Conservation (phyloP, 2,113 vertebrate species). For the Meles meles region DNA sequence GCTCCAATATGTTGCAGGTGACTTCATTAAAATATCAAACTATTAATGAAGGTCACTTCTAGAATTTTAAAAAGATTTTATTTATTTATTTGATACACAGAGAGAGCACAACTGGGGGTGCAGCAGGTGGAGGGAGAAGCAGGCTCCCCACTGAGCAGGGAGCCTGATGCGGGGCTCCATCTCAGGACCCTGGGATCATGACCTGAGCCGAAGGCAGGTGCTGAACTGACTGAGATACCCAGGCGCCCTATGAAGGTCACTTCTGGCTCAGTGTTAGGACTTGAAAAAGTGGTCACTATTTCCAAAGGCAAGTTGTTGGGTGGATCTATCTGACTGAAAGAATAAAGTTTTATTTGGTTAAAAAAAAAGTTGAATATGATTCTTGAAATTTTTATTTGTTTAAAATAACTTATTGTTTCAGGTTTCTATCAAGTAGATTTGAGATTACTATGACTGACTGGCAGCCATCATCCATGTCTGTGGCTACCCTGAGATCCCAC, state of each 20-base stretch:
- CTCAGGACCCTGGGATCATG: too few relatives aligned
- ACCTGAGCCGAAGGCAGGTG: too few relatives aligned
- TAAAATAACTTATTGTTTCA: conserved; percentile 11
- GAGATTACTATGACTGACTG: neutral
- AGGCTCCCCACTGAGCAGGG: too few relatives aligned
- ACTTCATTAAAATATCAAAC: neutral
- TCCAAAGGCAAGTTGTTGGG: neutral
- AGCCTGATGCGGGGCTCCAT: too few relatives aligned
- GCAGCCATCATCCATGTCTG: neutral
- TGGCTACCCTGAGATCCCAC: neutral
- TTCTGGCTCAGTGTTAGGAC: neutral
- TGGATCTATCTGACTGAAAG: neutral
- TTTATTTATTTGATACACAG: too few relatives aligned
- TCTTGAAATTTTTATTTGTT: neutral
- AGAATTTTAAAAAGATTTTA: too few relatives aligned
- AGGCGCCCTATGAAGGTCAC: neutral
- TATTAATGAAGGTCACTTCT: neutral
- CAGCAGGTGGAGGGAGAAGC: too few relatives aligned
- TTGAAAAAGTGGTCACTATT: neutral
- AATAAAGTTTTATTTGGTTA: neutral
- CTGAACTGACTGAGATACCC: too few relatives aligned
- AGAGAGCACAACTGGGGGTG: too few relatives aligned
- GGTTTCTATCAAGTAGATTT: neutral
- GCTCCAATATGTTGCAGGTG: neutral
- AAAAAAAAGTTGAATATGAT: neutral